Evolutionary conservation across 2,113 vertebrate species (phyloP), one percentile per base, ranked within the genome.

Genomic region (Mystacornis crossleyi): DNA sequence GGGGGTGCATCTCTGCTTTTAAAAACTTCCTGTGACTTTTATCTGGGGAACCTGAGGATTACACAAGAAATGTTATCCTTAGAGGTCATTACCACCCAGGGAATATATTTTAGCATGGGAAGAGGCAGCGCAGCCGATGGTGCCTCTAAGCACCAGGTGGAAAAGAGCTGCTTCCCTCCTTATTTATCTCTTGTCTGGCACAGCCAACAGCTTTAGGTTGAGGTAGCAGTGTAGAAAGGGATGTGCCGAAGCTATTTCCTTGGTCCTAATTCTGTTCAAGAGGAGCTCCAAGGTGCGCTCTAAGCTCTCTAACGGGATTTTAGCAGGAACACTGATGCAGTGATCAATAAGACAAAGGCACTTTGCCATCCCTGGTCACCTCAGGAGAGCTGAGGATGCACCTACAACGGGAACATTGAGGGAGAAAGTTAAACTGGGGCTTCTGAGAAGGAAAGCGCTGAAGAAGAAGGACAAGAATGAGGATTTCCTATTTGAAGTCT

Each of bases 351-450:
- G 3, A 6, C 23, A 23, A 40, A 25, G 55, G 33, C 19, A 4
- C 0, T 1, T 33, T 3, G 10, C 43, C 60, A 40, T 11, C 28
- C 18, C 24, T 6, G 11, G 1, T n/a, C 36, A 7, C 53, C 66
- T 7, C 3, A 2, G 1, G 0, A 12, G 8, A 50, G 61, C 66
- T 69, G 31, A 31, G 42, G 54, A 24, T n/a, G 61, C 14, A 10
- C 24, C 29, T 18, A 0, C 1, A 2, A 4, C 4, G 20, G 23
- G 16, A 40, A 6, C 10, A 14, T 1, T 0, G 0, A 48, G 29
- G 28, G 26, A 45, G 17, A 36, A 33, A 4, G 4, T n/a, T 16
- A 4, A 78, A 26, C 70, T 28, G 18, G 4, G 28, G 19, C 26
- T 58, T 33, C 48, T 9, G 4, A 10, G 13, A 31, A 48, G 62